A percentile compares a stretch with the other conserved stretches of the same genome.
phyloP scores from a whole-genome alignment of 2,888 invertebrate species.

The Phasia obesa region DNA sequence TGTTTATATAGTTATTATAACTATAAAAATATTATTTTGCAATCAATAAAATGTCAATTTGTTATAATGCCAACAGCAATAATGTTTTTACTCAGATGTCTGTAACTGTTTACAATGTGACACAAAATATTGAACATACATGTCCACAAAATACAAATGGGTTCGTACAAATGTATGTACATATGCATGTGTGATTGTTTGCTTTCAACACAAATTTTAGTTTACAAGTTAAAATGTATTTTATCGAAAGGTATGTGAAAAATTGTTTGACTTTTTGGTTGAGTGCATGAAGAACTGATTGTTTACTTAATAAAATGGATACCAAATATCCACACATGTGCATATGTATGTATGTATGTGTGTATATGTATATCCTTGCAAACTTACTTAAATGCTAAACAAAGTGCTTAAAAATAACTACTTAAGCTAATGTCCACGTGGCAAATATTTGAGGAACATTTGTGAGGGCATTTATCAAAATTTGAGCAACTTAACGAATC shows the following conservation, averaged over 20 bases:
- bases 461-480: too few relatives aligned
- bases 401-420: slow-evolving; percentile 29
- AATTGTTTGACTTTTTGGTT: slow-evolving; percentile 67
- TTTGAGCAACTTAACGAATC: too few relatives aligned
- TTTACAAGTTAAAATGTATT: slow-evolving; percentile 34
- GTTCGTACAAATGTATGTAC: not conserved
- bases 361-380: not conserved
- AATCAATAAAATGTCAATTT: slow-evolving; percentile 71
- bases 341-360: slow-evolving; percentile 3
- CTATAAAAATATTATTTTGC: slow-evolving; percentile 70
- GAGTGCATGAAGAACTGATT: slow-evolving; percentile 68
- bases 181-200: too few relatives aligned
- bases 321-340: slow-evolving; percentile 31
- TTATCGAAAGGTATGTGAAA: slow-evolving; percentile 53
- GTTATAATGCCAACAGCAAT: slow-evolving; percentile 68
- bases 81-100: slow-evolving; percentile 54
- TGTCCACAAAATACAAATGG: not conserved
- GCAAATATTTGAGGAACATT: not conserved
- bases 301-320: slow-evolving; percentile 66
- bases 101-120: slow-evolving; percentile 52
- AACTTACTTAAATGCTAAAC: slow-evolving; percentile 14
- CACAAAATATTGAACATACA: slow-evolving; percentile 42
- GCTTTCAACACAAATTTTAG: not conserved
- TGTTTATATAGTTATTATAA: slow-evolving; percentile 61
- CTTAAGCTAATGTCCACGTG: not conserved